Base-by-base conservation (phyloP, 1,140 invertebrate species). In the Phortica variegata region DNA sequence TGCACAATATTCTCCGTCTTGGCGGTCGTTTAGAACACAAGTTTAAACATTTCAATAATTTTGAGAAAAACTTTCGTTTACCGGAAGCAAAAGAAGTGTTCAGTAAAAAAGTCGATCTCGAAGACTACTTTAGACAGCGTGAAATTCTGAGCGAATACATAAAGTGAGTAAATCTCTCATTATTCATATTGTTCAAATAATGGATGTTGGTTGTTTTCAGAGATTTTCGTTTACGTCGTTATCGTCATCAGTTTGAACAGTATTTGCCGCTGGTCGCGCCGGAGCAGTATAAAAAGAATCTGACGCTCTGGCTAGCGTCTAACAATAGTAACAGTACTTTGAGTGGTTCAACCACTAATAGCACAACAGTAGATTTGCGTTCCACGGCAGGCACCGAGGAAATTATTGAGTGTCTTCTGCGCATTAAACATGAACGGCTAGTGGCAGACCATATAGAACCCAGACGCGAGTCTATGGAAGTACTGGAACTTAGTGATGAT, bases 91-190 rank as follows among this genome's bases (percentile, higher is more conserved):
- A 73, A 23, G 72, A 72, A 20, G 58, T 72, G 45, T 54, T 65
- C 5, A 57, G 43, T 20, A 70, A 72, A 43, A 56, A 45, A 13
- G 52, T 65, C 9, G 68, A 73, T 58, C 53, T 75, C 36, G 72
- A 75, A 37, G 72, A 71, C 3, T 75, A 75, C 42, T 75, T 68
- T 39, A 56, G 61, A 26, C 70, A 73, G 53, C 55, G 72, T 5
- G 72, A 73, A 32, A 56, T 60, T 41, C 58, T 75, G 12, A 58
- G 62, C 40, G 69, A 75, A 37, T 75, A 60, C 39, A 71, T 74
- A 49, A 73, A 70, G 72, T 75, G 49, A 23, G 50, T 51, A 37
- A 4, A 16, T 32, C 19, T 41, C 21, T 20, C 6, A 20, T 21
- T 20, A 41, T 19, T 41, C 4, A 41, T 9, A 54, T 29, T 10